Evolutionary conservation across 2,888 invertebrate genomes (phyloP), one percentile per base, ranked within the genome.

Genomic region (Drosophila meridiana): DNA sequence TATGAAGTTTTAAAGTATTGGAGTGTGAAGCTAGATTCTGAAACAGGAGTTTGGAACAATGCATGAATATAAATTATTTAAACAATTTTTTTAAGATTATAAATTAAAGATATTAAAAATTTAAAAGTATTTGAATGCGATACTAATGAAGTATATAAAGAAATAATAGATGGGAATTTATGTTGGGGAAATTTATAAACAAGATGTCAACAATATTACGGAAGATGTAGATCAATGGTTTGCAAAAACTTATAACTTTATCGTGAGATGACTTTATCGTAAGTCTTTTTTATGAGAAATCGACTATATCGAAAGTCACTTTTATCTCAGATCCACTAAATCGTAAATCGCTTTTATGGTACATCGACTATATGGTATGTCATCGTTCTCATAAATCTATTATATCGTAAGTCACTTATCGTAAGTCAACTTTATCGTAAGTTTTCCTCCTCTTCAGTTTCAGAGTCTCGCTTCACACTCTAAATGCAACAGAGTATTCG

Each of bases 401-500:
- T 20, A 20, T 20, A 20, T 20, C 20, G 32, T 32, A 32, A 32
- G 32, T 32, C 32, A 7, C 6, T 34, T 34, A 34, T 34, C 34
- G 11, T 36, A 47, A 47, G 6, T 34, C 34, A 6, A 26, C 2
- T 5, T 47, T 13, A 34, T 20, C 2, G 0, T 7, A 36, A 13
- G 26, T 36, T 9, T 20, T 11, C 0, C 26, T 9, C 14, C 5
- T 2, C 9, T 36, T 45, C n/a, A 26, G 34, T 36, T 47, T 9
- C 40, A 40, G 40, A 60, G 40, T 26, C 50, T 3, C 9, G 2
- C 20, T 5, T 14, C 42, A 40, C 30, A 36, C 48, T 59, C 45
- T 66, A 83, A 83, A 80, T 80, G 69, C 67, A 61, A 43, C 42
- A 57, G 71, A 61, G 69, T 76, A 68, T 73, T 68, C 63, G 78